These are phyloP conservation scores for Ryuthela nishihirai DNA, from an alignment of 2,888 invertebrate species.

Conservation along the genomic window DNA sequence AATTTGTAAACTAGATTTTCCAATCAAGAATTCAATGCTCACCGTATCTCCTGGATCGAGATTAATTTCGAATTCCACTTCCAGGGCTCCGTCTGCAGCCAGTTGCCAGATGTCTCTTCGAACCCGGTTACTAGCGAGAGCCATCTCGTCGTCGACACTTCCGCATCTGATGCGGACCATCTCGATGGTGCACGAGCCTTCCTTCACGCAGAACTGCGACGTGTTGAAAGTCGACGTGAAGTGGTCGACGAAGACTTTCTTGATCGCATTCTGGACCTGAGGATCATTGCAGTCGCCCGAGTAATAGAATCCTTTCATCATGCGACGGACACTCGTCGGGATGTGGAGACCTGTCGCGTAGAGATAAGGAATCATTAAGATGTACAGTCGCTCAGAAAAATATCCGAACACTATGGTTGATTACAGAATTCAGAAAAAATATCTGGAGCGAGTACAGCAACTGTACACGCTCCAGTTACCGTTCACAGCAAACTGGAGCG, in stretches of 20 bases:
- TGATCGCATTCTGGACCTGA: slow-evolving; percentile 6
- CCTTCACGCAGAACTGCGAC: background rate
- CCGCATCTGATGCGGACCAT: slow-evolving; percentile 13
- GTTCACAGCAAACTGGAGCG: too few relatives aligned
- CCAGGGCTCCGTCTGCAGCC: slow-evolving; percentile 4
- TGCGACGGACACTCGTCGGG: slow-evolving; percentile 2
- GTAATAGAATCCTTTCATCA: slow-evolving; percentile 15
- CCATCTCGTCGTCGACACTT: background rate
- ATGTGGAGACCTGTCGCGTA: slow-evolving; percentile 3
- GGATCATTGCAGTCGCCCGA: slow-evolving; percentile 18
- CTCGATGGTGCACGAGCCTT: slow-evolving; percentile 4
- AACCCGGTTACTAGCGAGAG: background rate
- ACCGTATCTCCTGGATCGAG: too few relatives aligned
- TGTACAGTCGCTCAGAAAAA: too few relatives aligned
- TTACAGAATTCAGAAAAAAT: too few relatives aligned
- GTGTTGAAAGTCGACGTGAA: background rate
- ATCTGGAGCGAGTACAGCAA: too few relatives aligned
- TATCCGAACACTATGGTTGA: too few relatives aligned
- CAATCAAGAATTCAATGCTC: too few relatives aligned
- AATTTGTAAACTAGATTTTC: too few relatives aligned
- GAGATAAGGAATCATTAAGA: too few relatives aligned
- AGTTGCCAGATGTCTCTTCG: slow-evolving; percentile 7
- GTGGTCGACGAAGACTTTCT: slow-evolving; percentile 10
- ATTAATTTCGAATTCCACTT: slow-evolving; percentile 30
- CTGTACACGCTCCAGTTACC: too few relatives aligned